Conservation (phyloP, 2,888 invertebrate genomes). For the Microplitis deprimator region DNA sequence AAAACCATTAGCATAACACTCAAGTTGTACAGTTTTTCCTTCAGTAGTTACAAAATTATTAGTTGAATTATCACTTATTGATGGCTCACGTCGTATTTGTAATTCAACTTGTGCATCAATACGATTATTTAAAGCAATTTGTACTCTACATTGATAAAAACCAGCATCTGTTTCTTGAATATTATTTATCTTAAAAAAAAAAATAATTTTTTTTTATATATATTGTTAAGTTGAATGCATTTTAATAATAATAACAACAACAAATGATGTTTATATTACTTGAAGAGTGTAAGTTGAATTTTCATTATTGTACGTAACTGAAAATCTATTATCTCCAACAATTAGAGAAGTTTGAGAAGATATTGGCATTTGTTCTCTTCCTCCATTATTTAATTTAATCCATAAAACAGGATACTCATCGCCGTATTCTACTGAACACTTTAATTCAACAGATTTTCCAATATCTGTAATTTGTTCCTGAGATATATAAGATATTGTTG, state of each 20-base stretch:
- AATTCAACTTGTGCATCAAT: constrained; percentile 88
- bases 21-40: constrained; percentile 83
- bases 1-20: constrained; percentile 91
- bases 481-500: constrained; percentile 91
- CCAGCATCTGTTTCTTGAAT: constrained; percentile 95
- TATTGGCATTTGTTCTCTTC: constrained; percentile 83
- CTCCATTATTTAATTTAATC: constrained; percentile 78
- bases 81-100: constrained; percentile 89
- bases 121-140: constrained; percentile 84
- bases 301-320: constrained; percentile 84
- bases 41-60: constrained; percentile 86
- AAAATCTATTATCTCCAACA: constrained; percentile 87
- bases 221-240: no score
- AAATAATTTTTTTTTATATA: no score
- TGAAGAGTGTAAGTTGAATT: constrained; percentile 87
- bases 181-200: constrained; percentile 81
- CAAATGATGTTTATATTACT: constrained; percentile 64
- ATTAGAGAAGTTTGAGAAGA: constrained; percentile 89
- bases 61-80: constrained; percentile 94
- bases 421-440: constrained; percentile 91
- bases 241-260: no score
- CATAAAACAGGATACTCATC: constrained; percentile 91
- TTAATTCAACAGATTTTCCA: constrained; percentile 88
- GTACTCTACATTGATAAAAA: constrained; percentile 88
- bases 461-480: constrained; percentile 94